Evolutionary conservation across 2,888 invertebrate species (phyloP).

Genomic region (Erpobdella octoculata): DNA sequence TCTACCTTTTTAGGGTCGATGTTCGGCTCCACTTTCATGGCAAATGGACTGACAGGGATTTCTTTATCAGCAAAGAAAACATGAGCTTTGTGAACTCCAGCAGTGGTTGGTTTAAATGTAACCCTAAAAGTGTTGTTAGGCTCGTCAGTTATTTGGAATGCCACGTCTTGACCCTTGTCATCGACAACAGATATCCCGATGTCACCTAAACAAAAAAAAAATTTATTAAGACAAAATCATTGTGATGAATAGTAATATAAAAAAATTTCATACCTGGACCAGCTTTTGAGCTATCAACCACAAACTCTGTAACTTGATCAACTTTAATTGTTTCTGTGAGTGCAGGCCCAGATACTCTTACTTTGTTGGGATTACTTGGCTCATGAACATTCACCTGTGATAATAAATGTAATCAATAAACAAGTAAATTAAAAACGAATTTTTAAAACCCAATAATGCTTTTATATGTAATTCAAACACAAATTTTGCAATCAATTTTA

Average conservation of each 20-base stretch:
- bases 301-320: conserved; percentile 70
- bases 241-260: background rate
- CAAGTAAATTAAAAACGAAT: background rate
- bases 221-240: background rate
- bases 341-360: conserved; percentile 76
- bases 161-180: conserved; percentile 59
- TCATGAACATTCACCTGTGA: conserved; percentile 65
- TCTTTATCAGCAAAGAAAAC: conserved; percentile 51
- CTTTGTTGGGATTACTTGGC: conserved; percentile 67
- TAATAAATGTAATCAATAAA: no score
- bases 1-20: conserved; percentile 51
- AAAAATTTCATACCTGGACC: conserved; percentile 63
- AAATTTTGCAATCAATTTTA: no score
- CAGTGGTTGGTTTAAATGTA: conserved; percentile 48
- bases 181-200: conserved; percentile 56
- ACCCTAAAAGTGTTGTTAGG: conserved; percentile 47
- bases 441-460: background rate
- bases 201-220: conserved; percentile 51
- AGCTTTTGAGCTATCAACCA: conserved; percentile 74
- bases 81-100: conserved; percentile 47
- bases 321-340: conserved; percentile 71
- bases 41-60: conserved; percentile 51
- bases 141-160: conserved; percentile 67
- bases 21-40: conserved; percentile 44
- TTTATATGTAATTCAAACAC: no score